Conservation (phyloP, 2,113 vertebrate species). For the Deroptyus accipitrinus region DNA sequence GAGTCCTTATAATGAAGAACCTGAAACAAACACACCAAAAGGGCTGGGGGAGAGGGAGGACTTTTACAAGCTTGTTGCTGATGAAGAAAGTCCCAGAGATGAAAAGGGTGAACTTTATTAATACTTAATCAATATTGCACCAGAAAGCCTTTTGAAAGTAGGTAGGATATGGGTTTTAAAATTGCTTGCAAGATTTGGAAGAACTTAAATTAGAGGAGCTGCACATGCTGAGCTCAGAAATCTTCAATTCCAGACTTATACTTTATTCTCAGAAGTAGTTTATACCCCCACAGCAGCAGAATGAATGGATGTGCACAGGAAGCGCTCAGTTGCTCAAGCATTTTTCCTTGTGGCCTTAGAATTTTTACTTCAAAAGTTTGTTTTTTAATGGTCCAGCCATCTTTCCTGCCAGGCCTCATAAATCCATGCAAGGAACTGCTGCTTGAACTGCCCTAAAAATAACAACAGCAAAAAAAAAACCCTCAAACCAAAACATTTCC, state of each 20-base stretch:
- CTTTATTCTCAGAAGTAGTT: not conserved
- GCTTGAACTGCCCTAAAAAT: not conserved
- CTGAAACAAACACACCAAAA: not conserved
- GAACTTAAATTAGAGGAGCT: not conserved
- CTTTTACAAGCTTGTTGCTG: not conserved
- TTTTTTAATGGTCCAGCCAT: not conserved
- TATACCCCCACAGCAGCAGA: not conserved
- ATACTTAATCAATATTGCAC: not conserved
- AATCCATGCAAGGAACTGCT: slow-evolving; percentile 5
- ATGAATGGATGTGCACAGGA: not conserved
- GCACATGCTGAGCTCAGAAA: not conserved
- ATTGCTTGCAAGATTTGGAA: not conserved
- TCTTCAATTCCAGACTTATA: not conserved
- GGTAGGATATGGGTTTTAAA: not conserved
- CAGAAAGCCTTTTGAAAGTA: not conserved
- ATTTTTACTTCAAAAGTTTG: not conserved
- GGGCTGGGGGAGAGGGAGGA: not conserved
- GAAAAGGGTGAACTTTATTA: not conserved
- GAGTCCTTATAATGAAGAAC: not conserved
- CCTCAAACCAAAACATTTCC: not conserved
- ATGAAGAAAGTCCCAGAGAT: not conserved
- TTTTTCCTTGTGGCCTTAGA: not conserved
- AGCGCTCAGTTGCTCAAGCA: not conserved
- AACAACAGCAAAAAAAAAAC: not conserved
- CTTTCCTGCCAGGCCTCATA: not conserved